These are phyloP conservation scores for Taurulus bubalis DNA, from an alignment of 2,113 vertebrate species.

Conservation along the genomic window DNA sequence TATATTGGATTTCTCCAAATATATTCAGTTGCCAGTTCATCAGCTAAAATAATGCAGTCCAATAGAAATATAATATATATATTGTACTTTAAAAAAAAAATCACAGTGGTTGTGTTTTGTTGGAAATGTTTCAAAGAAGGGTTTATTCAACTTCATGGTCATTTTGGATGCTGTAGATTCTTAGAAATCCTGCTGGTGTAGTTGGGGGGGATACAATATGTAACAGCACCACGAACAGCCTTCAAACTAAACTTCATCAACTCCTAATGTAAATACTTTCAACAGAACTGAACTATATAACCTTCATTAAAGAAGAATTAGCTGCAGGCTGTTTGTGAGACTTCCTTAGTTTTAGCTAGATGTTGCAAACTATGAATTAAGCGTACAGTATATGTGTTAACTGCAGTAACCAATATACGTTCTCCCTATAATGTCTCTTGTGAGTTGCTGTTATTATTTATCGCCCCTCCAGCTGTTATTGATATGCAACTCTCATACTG, in stretches of 20 bases:
- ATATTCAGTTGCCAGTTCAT: not conserved
- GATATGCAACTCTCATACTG: constrained; percentile 10
- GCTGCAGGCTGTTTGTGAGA: not conserved
- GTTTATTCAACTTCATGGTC: not conserved
- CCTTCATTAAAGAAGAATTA: not conserved
- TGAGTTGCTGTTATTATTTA: constrained; percentile 10
- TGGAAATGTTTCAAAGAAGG: not conserved
- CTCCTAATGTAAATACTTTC: not conserved
- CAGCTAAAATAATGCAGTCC: not conserved
- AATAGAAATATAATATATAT: not conserved
- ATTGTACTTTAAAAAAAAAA: not conserved
- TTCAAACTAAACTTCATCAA: not conserved
- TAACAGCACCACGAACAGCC: not conserved
- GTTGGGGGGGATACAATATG: not conserved
- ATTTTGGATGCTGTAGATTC: not conserved
- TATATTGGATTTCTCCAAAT: not conserved
- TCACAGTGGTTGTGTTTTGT: not conserved
- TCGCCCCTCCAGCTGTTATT: constrained; percentile 29
- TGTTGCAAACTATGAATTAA: not conserved
- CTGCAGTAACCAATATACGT: not conserved
- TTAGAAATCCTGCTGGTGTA: not conserved
- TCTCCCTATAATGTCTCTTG: constrained; percentile 8
- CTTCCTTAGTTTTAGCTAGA: not conserved
- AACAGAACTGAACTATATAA: not conserved
- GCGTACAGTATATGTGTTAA: not conserved